Conservation (phyloP, 1,140 invertebrate species). For the Nylanderia fulva region DNA sequence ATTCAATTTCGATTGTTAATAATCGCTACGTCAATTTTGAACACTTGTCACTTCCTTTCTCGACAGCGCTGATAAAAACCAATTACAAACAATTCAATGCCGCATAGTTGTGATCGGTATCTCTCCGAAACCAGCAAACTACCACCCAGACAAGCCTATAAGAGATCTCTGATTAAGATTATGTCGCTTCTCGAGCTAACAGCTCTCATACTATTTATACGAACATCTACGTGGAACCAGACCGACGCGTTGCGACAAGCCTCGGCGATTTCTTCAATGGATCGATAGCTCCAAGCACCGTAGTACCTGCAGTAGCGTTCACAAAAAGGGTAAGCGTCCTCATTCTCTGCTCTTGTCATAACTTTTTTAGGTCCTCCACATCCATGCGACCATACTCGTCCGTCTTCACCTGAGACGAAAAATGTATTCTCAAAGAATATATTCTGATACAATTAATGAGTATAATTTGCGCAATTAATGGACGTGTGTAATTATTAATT, state of each 20-base stretch:
- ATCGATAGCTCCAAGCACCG: conserved; percentile 94
- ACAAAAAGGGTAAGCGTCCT: conserved; percentile 89
- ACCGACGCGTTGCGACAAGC: conserved; percentile 88
- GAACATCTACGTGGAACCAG: conserved; percentile 95
- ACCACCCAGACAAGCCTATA: conserved; percentile 94
- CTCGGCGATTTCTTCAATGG: conserved; percentile 91
- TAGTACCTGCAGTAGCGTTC: conserved; percentile 91
- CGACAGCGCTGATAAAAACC: not conserved
- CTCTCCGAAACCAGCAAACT: conserved; percentile 90
- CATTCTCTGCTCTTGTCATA: conserved; percentile 84
- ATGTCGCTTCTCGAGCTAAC: not conserved
- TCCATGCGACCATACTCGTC: conserved; percentile 90
- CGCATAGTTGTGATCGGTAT: conserved; percentile 88
- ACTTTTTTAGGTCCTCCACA: conserved; percentile 86
- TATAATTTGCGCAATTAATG: too few species aligned
- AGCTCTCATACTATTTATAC: conserved; percentile 72
- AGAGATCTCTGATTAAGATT: conserved; percentile 65
- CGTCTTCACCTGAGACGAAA: conserved; percentile 87
- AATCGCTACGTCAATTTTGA: too few species aligned
- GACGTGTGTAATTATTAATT: too few species aligned
- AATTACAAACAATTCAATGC: conserved; percentile 89
- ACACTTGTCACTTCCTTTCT: not conserved
- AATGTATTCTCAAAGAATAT: not conserved
- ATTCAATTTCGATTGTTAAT: too few species aligned
- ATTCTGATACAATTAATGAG: not conserved